phyloP scores from a whole-genome alignment of 2,113 vertebrate species.

The Percina caprodes region DNA sequence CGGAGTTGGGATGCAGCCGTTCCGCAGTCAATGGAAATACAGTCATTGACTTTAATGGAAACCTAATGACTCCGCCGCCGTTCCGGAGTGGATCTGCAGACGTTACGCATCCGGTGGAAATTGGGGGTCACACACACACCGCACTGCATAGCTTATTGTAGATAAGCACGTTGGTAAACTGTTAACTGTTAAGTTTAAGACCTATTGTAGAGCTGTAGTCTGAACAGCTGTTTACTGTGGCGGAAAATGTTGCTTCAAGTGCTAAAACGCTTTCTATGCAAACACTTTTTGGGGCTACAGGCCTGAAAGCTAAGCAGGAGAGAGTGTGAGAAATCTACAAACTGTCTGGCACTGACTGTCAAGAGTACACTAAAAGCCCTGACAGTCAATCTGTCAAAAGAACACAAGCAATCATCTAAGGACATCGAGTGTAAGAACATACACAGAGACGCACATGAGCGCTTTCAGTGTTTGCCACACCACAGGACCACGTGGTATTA shows the following conservation, averaged over 20 bases:
- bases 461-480: too few relatives aligned
- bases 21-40: too few relatives aligned
- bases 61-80: too few relatives aligned
- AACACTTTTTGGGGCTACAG: conserved; percentile 37
- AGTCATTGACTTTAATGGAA: too few relatives aligned
- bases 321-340: background rate
- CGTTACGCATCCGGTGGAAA: too few relatives aligned
- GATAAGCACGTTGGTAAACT: background rate
- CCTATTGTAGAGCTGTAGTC: background rate
- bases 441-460: background rate
- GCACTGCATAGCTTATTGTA: background rate
- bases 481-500: too few relatives aligned
- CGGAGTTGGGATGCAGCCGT: too few relatives aligned
- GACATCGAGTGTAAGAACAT: background rate
- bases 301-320: conserved; percentile 1
- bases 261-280: conserved; percentile 52
- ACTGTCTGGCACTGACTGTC: background rate
- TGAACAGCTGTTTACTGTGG: conserved; percentile 18
- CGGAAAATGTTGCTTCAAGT: conserved; percentile 36
- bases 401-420: background rate
- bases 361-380: conserved; percentile 28
- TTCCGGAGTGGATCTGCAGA: too few relatives aligned
- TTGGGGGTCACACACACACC: too few relatives aligned
- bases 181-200: conserved; percentile 9
- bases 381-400: conserved; percentile 3